Evolutionary conservation across 2,797 vertebrate genomes (phyloP), one percentile per base, ranked within the genome.

Genomic region (Schizothorax lantsangensis): DNA sequence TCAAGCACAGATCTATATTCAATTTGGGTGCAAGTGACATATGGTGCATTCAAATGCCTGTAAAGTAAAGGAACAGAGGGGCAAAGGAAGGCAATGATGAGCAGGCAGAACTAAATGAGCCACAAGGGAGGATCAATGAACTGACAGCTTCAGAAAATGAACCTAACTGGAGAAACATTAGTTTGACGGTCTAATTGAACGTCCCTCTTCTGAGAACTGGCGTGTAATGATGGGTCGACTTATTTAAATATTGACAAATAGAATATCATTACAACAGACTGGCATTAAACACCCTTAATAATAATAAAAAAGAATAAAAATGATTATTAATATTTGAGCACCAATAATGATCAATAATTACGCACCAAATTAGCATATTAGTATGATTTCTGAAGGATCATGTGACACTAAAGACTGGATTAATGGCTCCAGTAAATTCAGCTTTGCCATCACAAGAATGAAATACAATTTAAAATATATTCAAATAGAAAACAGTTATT

Each of bases 1-100:
- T 81, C 69, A 81, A 84, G 64, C 7, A 1, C 36, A 75, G 26
- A 68, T 80, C 69, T 87, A 79, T 84, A 81, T 64, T 81, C 30
- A 52, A 66, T 84, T 83, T 77, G 10, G 5, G 15, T 17, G 3
- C 8, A 14, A 83, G 21, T 77, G 79, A 82, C 6, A 19, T 43
- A 77, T 30, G 21, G 30, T 2, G 49, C 73, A 83, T 47, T 86
- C 69, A 86, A 73, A 68, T 82, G 79, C n/a, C 33, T 88, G 69
- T 54, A 43, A 77, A 77, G 68, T 77, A 9, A 14, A 38, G 79
- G 57, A 52, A 66, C 9, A 21, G 26, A 62, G 7, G 19, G 7
- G 1, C 36, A 49, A 54, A 52, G 6, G 30, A 59, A 72, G 49
- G 77, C 36, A 11, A 36, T 62, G 75, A 69, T 79, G 84, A 85